These are phyloP conservation scores for Heliothis subflexa DNA, from an alignment of 1,140 invertebrate species.

Conservation along the genomic window DNA sequence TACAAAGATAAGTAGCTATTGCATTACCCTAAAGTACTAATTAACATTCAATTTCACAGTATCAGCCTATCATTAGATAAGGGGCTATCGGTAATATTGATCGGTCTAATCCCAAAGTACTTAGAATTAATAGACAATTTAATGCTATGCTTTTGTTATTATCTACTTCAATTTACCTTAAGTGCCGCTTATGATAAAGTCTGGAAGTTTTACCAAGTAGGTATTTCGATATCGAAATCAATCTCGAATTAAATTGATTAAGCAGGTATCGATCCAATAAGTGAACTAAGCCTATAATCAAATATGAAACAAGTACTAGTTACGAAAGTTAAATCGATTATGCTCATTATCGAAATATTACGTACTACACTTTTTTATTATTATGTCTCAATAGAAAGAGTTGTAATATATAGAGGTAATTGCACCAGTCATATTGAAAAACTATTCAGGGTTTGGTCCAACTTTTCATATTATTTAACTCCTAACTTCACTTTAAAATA, in stretches of 20 bases:
- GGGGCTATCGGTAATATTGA: constrained; percentile 20
- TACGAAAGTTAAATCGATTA: constrained; percentile 7
- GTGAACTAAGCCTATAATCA: constrained; percentile 4
- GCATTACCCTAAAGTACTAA: constrained; percentile 16
- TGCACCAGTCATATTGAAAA: constrained; percentile 13
- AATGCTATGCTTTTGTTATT: constrained; percentile 32
- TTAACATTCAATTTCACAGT: constrained; percentile 38
- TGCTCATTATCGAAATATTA: neutral
- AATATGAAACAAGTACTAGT: constrained; percentile 3
- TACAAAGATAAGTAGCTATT: neutral
- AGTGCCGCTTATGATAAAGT: constrained; percentile 30
- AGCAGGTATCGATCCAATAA: constrained; percentile 1
- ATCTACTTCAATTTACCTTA: constrained; percentile 22
- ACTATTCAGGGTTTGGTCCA: constrained; percentile 7
- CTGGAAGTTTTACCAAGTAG: neutral
- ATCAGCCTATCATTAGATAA: constrained; percentile 34
- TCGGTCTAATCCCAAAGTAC: constrained; percentile 20
- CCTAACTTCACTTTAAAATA: constrained; percentile 32
- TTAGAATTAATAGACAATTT: constrained; percentile 37
- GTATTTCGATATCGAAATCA: constrained; percentile 8
- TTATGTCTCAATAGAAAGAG: neutral
- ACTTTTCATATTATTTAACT: constrained; percentile 26
- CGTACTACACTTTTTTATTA: too few species aligned
- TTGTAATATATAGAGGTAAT: neutral
- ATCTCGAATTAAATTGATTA: constrained; percentile 25